phyloP scores from a whole-genome alignment of 2,888 invertebrate species.

The Sarcophaga subvicina region DNA sequence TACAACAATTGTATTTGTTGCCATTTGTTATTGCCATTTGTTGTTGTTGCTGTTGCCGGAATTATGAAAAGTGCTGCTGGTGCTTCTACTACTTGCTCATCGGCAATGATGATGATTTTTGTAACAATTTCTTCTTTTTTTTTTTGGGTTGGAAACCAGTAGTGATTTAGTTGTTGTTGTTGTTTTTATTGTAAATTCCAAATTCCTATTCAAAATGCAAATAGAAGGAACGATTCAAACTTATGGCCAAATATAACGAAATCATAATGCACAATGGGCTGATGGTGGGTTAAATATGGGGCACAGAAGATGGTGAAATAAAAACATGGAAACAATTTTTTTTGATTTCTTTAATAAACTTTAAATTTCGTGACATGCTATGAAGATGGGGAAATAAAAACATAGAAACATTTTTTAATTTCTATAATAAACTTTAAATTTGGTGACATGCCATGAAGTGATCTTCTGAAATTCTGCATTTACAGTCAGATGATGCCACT shows the following conservation, averaged over 20 bases:
- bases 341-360: neutral
- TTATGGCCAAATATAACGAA: neutral
- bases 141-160: neutral
- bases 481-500: no score
- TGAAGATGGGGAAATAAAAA: no score
- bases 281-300: neutral
- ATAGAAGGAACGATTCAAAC: neutral
- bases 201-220: conserved; percentile 5
- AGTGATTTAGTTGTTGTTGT: neutral
- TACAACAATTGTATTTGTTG: conserved; percentile 35
- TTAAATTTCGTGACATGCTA: no score
- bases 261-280: neutral
- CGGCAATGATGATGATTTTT: conserved; percentile 40
- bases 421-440: neutral
- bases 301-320: neutral
- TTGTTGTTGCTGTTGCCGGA: conserved; percentile 30
- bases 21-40: conserved; percentile 6
- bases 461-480: no score
- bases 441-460: no score
- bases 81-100: no score
- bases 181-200: neutral
- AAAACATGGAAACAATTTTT: no score
- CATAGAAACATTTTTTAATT: neutral
- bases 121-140: neutral
- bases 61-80: neutral